Conservation (phyloP, 2,888 invertebrate genomes). For the Uloborus plumipes region DNA sequence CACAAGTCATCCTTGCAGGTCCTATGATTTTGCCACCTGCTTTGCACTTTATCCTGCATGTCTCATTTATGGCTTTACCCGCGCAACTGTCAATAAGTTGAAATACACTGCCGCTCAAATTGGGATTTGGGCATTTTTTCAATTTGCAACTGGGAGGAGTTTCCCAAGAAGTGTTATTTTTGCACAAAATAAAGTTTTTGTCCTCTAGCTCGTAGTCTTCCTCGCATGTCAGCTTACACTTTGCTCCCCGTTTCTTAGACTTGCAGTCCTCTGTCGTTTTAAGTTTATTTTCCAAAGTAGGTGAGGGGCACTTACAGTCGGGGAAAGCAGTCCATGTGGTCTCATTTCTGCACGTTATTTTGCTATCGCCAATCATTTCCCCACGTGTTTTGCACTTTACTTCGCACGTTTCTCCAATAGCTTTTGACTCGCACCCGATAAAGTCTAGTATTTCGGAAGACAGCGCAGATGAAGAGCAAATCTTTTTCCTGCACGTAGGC, state of each 20-base stretch:
- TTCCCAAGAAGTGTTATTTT: conserved; percentile 11
- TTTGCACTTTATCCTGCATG: neutral
- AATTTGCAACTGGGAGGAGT: conserved; percentile 6
- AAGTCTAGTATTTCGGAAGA: neutral
- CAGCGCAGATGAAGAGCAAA: neutral
- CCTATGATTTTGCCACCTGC: neutral
- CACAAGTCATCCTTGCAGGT: neutral
- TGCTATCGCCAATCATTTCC: neutral
- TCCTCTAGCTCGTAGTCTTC: neutral
- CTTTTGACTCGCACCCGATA: neutral
- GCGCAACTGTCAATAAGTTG: neutral
- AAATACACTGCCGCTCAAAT: neutral
- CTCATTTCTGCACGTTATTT: neutral
- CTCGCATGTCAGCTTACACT: neutral
- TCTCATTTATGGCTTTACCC: neutral
- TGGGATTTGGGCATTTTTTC: neutral
- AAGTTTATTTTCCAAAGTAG: neutral
- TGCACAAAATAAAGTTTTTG: neutral
- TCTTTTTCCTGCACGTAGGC: neutral
- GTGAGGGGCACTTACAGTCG: neutral
- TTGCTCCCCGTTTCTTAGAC: neutral
- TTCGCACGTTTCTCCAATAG: neutral
- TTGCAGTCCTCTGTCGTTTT: neutral
- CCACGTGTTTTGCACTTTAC: neutral
- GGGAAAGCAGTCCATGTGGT: neutral